Evolutionary conservation across 2,888 invertebrate genomes (phyloP).

Genomic region (Drosophila tanythrix): DNA sequence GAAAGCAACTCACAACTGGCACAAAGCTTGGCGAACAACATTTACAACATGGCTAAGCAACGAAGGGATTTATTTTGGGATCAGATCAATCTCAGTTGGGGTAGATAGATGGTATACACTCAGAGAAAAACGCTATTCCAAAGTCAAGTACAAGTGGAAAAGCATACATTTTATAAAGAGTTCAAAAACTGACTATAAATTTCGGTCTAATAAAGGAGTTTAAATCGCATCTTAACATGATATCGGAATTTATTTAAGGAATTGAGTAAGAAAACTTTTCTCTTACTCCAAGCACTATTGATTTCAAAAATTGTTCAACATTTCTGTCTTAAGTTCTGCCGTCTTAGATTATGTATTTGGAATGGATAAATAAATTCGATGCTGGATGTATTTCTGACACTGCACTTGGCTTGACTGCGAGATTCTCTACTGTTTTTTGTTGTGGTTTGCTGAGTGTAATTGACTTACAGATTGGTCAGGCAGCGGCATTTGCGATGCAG

Average conservation of each 20-base stretch:
- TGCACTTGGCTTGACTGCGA: not conserved
- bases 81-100: constrained; percentile 1
- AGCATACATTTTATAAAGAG: no score
- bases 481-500: constrained; percentile 87
- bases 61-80: not conserved
- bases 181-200: not conserved
- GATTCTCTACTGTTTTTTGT: not conserved
- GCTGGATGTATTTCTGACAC: not conserved
- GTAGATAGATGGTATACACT: not conserved
- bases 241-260: not conserved
- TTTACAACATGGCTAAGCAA: constrained; percentile 67
- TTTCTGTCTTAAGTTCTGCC: no score
- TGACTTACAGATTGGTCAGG: constrained; percentile 87
- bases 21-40: constrained; percentile 34
- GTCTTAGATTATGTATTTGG: no score
- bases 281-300: not conserved
- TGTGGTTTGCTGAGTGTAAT: not conserved
- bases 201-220: not conserved
- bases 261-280: not conserved
- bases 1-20: not conserved
- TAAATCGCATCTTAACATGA: rapidly evolving
- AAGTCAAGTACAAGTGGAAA: not conserved
- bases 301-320: not conserved
- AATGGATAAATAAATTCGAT: not conserved
- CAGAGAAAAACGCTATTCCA: not conserved